Evolutionary conservation across 2,797 vertebrate species (phyloP).

Genomic region (Picus viridis): DNA sequence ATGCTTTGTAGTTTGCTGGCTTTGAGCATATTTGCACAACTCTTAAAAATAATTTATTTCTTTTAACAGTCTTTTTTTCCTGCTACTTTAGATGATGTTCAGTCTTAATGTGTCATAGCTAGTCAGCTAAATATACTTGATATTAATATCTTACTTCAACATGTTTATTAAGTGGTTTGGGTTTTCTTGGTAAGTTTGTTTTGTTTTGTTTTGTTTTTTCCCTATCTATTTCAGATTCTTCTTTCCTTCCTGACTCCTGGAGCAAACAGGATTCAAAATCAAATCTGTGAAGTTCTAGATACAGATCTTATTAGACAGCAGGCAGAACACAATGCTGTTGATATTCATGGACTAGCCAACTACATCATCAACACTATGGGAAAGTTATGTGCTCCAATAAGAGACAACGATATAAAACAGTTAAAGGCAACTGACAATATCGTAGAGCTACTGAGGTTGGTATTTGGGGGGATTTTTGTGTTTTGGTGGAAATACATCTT

Average conservation of each 20-base stretch:
- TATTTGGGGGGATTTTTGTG: neutral
- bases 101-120: neutral
- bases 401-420: constrained; percentile 89
- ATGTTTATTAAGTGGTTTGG: neutral
- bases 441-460: constrained; percentile 86
- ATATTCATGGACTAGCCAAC: constrained; percentile 89
- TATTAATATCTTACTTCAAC: neutral
- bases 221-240: constrained; percentile 78
- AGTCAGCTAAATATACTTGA: neutral
- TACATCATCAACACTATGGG: constrained; percentile 92
- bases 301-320: constrained; percentile 92
- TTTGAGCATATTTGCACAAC: neutral
- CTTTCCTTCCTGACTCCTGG: constrained; percentile 92
- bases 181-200: neutral
- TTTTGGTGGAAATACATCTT: neutral
- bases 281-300: constrained; percentile 93
- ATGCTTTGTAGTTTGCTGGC: neutral
- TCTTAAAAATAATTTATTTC: neutral
- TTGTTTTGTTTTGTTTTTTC: neutral
- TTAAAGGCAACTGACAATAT: constrained; percentile 84
- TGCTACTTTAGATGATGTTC: neutral
- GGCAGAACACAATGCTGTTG: constrained; percentile 88
- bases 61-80: neutral
- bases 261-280: constrained; percentile 89
- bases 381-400: constrained; percentile 89